Conservation (phyloP, 2,113 vertebrate genomes). For the Oncorhynchus nerka region DNA sequence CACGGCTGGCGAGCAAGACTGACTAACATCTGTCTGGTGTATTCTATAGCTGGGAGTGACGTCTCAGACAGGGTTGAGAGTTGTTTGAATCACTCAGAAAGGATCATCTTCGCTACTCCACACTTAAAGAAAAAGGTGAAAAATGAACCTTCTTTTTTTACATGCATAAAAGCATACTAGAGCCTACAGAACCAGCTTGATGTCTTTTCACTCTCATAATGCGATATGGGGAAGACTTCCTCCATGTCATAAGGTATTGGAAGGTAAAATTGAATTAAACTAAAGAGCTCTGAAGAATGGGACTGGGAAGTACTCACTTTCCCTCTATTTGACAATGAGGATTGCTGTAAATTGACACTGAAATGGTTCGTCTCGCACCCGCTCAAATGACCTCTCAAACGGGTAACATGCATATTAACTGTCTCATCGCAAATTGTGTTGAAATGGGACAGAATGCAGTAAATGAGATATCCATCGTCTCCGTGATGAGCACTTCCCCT, state of each 20-base stretch:
- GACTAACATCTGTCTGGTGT: neutral
- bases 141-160: slow-evolving; percentile 51
- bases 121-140: slow-evolving; percentile 46
- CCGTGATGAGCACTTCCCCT: slow-evolving; percentile 70
- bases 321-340: slow-evolving; percentile 53
- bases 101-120: slow-evolving; percentile 42
- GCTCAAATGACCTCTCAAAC: slow-evolving; percentile 38
- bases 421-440: slow-evolving; percentile 65
- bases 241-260: slow-evolving; percentile 77
- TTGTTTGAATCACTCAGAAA: neutral
- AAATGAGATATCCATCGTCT: slow-evolving; percentile 69
- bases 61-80: neutral
- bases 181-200: slow-evolving; percentile 68
- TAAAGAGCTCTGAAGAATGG: slow-evolving; percentile 75
- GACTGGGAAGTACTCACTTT: slow-evolving; percentile 70
- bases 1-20: too few relatives aligned
- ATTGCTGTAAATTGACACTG: slow-evolving; percentile 77
- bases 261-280: slow-evolving; percentile 79
- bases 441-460: slow-evolving; percentile 71
- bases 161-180: slow-evolving; percentile 68
- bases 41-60: neutral
- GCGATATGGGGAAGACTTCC: slow-evolving; percentile 71
- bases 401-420: slow-evolving; percentile 70
- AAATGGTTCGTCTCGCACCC: slow-evolving; percentile 69
- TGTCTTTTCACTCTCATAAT: slow-evolving; percentile 70